Percentiles rank a stretch among this genome's conserved stretches.
These are phyloP conservation scores for Polylopha cassiicola DNA, from an alignment of 2,888 invertebrate genomes.

Conservation along the genomic window DNA sequence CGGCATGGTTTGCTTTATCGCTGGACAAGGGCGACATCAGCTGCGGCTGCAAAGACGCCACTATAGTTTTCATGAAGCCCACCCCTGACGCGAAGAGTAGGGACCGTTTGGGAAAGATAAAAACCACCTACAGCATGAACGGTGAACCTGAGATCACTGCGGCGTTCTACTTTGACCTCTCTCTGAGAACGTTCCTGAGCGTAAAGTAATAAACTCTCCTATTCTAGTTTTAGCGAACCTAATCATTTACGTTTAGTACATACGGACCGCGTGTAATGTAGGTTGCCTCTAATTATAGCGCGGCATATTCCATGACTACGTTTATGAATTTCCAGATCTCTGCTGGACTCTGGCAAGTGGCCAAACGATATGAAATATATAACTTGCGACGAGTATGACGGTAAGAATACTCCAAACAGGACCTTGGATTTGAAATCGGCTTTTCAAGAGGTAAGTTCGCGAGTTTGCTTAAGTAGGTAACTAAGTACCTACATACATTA, in stretches of 20 bases:
- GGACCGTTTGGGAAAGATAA: constrained; percentile 82
- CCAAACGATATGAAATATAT: constrained; percentile 84
- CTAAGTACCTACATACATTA: too few relatives aligned
- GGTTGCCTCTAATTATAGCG: constrained; percentile 57
- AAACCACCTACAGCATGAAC: constrained; percentile 83
- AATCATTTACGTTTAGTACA: constrained; percentile 37
- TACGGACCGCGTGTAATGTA: constrained; percentile 48
- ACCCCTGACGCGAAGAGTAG: constrained; percentile 81
- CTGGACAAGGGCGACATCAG: constrained; percentile 84
- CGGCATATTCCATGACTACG: constrained; percentile 61
- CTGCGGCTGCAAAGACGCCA: constrained; percentile 86
- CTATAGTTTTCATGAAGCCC: constrained; percentile 85
- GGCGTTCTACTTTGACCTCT: constrained; percentile 93
- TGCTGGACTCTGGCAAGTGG: constrained; percentile 84
- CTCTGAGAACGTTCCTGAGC: constrained; percentile 83
- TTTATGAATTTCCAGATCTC: constrained; percentile 78
- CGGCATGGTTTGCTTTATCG: constrained; percentile 91
- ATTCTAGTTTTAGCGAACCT: constrained; percentile 44
- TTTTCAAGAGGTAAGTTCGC: constrained; percentile 79
- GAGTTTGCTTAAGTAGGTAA: constrained; percentile 28
- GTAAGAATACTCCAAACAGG: constrained; percentile 84
- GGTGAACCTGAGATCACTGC: constrained; percentile 85
- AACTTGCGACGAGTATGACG: constrained; percentile 87
- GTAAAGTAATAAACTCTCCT: constrained; percentile 80
- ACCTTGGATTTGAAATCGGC: constrained; percentile 83